Conservation (phyloP, 2,113 vertebrate species). For the Furnarius figulus region DNA sequence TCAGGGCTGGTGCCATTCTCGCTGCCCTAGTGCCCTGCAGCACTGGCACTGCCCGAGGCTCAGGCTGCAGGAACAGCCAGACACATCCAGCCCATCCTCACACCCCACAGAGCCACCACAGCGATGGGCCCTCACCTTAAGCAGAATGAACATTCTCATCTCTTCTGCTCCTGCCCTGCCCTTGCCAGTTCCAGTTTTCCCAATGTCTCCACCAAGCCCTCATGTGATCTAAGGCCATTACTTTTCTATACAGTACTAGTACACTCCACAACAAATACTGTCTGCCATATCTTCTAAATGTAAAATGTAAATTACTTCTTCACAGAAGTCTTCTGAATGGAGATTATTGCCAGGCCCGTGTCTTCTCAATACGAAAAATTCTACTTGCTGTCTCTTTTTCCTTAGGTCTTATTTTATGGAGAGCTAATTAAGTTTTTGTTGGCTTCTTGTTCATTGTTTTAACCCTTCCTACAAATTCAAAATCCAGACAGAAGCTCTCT, state of each 20-base stretch:
- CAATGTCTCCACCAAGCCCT: background rate
- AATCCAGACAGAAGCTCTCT: background rate
- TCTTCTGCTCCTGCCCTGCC: background rate
- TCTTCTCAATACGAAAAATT: background rate
- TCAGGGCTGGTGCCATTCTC: background rate
- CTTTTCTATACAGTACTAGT: background rate
- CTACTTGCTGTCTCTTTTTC: background rate
- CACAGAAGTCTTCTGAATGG: background rate
- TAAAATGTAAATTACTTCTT: background rate
- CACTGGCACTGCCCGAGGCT: accelerated
- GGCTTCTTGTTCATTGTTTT: background rate
- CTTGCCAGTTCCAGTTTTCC: background rate
- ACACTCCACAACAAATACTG: background rate
- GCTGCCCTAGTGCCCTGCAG: background rate
- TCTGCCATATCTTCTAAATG: background rate
- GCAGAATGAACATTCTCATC: background rate
- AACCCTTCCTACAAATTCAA: background rate
- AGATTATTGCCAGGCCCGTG: background rate
- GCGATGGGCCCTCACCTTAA: background rate
- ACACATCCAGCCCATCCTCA: background rate
- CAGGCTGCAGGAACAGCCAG: background rate
- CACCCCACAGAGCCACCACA: background rate
- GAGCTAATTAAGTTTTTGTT: background rate
- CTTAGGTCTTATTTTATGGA: background rate
- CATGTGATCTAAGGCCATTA: background rate